phyloP scores from a whole-genome alignment of 1,140 invertebrate species.

The Drosophila varians region DNA sequence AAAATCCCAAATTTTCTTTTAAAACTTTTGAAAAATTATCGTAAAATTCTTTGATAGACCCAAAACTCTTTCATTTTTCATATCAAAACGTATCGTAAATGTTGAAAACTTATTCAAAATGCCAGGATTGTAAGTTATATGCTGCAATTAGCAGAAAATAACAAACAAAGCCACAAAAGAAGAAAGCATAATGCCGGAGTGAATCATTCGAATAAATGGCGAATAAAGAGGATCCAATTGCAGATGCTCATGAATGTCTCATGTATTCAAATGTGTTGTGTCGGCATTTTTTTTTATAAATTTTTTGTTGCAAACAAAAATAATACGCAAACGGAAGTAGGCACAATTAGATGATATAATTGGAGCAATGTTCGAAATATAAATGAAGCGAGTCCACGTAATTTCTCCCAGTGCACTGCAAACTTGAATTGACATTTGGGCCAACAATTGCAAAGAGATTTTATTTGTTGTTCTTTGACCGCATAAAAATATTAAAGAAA shows the following conservation, averaged over 20 bases:
- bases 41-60: too few relatives aligned
- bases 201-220: conserved; percentile 24
- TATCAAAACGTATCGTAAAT: too few relatives aligned
- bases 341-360: conserved; percentile 36
- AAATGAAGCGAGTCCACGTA: background rate
- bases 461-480: too few relatives aligned
- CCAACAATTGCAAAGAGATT: background rate
- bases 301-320: conserved; percentile 3
- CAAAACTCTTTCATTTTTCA: too few relatives aligned
- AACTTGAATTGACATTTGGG: background rate
- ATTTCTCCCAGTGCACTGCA: background rate
- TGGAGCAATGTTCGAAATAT: background rate
- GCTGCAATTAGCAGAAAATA: conserved; percentile 25
- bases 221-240: background rate
- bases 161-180: conserved; percentile 11
- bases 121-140: too few relatives aligned
- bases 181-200: conserved; percentile 8
- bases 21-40: too few relatives aligned
- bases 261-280: background rate
- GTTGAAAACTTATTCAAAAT: too few relatives aligned
- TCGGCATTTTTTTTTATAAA: too few relatives aligned
- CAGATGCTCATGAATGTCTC: conserved; percentile 4
- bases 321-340: conserved; percentile 33
- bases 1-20: too few relatives aligned
- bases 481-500: too few relatives aligned